A percentile compares a stretch with the other conserved stretches of the same genome.
Evolutionary conservation across 2,797 vertebrate genomes (phyloP).

Genomic region (Urophycis tenuis): DNA sequence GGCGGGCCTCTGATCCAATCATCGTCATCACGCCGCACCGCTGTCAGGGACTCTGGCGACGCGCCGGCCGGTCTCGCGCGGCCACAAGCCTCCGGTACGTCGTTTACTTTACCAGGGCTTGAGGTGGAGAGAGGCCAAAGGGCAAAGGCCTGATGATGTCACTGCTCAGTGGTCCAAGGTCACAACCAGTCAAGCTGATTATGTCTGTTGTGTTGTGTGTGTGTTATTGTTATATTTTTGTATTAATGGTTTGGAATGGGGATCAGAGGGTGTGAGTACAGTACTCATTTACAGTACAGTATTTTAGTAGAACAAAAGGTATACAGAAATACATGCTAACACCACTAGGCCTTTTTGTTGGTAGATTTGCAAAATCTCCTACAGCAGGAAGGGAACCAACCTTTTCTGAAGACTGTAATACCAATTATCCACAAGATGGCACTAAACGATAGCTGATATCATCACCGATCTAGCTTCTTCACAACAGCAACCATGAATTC

Average conservation of each 20-base stretch:
- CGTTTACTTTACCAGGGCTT: background rate
- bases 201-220: slow-evolving; percentile 2
- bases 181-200: background rate
- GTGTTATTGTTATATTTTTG: background rate
- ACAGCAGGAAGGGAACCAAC: background rate
- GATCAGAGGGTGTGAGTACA: no score
- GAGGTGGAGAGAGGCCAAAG: background rate
- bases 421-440: slow-evolving; percentile 58
- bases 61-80: background rate
- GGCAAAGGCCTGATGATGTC: background rate
- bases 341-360: no score
- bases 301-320: background rate
- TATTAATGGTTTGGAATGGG: background rate
- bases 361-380: background rate
- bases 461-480: background rate
- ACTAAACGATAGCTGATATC: slow-evolving; percentile 28
- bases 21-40: background rate
- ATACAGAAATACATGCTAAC: background rate
- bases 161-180: background rate
- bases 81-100: background rate
- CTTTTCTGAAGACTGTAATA: background rate
- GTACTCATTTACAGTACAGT: no score
- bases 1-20: background rate
- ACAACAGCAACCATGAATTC: background rate
- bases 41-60: background rate